Base-by-base conservation (phyloP, 2,797 vertebrate species). In the Falco naumanni region DNA sequence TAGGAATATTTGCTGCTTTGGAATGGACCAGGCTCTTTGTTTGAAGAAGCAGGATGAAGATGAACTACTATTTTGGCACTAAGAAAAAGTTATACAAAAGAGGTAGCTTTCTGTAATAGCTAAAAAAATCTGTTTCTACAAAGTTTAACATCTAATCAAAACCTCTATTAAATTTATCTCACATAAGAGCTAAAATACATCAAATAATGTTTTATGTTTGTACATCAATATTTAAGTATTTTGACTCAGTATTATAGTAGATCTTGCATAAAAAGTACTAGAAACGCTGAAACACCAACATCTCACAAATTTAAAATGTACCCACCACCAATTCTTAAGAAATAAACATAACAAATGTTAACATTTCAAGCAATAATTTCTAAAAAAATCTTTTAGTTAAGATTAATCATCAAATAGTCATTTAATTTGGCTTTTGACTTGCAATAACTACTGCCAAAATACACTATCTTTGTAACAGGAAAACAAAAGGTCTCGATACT, bases 31-130 rank as follows among this genome's bases (percentile, higher is more conserved):
- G 99, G 99, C 43, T 99, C 99, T 97, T 99, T 99, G 97, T 98
- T 99, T 61, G 98, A 91, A 95, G 98, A 88, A 60, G 95, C 59
- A 43, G 98, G 98, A 84, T 99, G 98, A 89, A 99, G 98, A 97
- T 99, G 99, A 92, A 99, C 98, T 31, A 99, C 99, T 97, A 99
- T 99, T 98, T 99, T 99, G 95, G 99, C 99, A 98, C 99, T 99
- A 81, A 64, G 53, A 34, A 89, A 88, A 93, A 53, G 34, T 9
- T 37, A 56, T 78, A 45, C 12, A 10, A 77, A 85, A 80, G 29
- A 63, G 11, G 84, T 15, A 47, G 72, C 51, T 63, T 63, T 85
- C 37, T 65, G 19, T 37, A 72, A 33, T 16, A 86, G 3, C 17
- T 69, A 63, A 80, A 94, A 63, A 48, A 84, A 8, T 39, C 1